These are phyloP conservation scores for Pelusios castaneus DNA, from an alignment of 2,113 vertebrate genomes.

Conservation along the genomic window DNA sequence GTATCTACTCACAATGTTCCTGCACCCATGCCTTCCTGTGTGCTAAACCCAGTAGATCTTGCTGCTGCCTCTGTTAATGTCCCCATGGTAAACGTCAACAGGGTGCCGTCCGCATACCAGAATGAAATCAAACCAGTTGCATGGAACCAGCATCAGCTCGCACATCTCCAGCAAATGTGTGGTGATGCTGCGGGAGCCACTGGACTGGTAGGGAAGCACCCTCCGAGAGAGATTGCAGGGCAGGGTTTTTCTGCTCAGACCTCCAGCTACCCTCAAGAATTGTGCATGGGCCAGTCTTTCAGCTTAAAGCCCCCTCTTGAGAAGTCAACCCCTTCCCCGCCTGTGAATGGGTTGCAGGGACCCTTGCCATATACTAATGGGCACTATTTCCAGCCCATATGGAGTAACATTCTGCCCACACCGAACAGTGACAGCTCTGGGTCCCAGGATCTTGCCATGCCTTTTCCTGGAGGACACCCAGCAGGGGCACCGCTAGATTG, in stretches of 20 bases:
- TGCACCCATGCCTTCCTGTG: conserved; percentile 85
- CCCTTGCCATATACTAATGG: conserved; percentile 92
- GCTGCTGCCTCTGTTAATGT: conserved; percentile 80
- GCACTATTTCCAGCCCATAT: conserved; percentile 95
- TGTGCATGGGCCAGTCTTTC: conserved; percentile 94
- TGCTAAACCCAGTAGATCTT: conserved; percentile 90
- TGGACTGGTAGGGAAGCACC: conserved; percentile 85
- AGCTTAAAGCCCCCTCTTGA: conserved; percentile 91
- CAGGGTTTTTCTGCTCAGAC: conserved; percentile 88
- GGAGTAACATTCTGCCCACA: conserved; percentile 97
- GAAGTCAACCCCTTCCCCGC: conserved; percentile 94
- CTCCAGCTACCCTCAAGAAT: conserved; percentile 89
- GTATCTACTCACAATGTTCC: conserved; percentile 90
- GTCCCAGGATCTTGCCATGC: conserved; percentile 94
- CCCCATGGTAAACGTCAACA: conserved; percentile 85
- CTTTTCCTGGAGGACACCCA: conserved; percentile 89
- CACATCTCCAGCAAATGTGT: conserved; percentile 89
- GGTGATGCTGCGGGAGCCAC: conserved; percentile 84
- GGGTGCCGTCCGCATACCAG: conserved; percentile 88
- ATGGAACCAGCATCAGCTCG: conserved; percentile 96
- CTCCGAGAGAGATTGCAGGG: conserved; percentile 82
- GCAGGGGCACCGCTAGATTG: conserved; percentile 90
- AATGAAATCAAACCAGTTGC: conserved; percentile 90
- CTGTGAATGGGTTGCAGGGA: conserved; percentile 90
- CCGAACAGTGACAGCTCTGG: conserved; percentile 99